Base-by-base conservation (phyloP, 2,888 invertebrate genomes). In the Protodeltote pygarga region DNA sequence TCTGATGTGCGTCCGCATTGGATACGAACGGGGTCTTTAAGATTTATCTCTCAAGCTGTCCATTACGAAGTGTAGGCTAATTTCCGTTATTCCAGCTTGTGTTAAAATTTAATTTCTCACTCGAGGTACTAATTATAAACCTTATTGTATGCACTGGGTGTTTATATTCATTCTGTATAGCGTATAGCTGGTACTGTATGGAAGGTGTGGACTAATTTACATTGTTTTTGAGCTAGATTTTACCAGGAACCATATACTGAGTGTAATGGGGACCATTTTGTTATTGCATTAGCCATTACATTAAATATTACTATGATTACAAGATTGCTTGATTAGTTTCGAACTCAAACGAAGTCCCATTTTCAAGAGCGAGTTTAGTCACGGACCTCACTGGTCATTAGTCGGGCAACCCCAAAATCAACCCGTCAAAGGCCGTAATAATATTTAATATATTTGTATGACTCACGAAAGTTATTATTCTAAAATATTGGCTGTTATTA, bases 101-200 rank as follows among this genome's bases (percentile, higher is more conserved):
- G 79, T 89, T 85, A 73, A 62, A 68, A 73, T 72, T 75, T 71
- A 75, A 75, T 88, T 81, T 74, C 57, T 61, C 67, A 78, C 84
- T 79, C 71, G 79, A 82, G 84, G 84, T 89, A 87, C 86, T 89
- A 87, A 85, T 76, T 76, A 75, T 79, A 78, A 79, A 79, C 65
- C 50, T 64, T 54, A 66, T 81, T 75, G 73, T 83, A 81, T 82
- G 90, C 90, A 90, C 90, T 85, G 87, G 83, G 87, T 89, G 88
- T 89, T 85, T 74, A 80, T 85, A 81, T 83, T 76, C 53, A 58
- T 63, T 66, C 58, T 71, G 61, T 70, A 71, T 68, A 48, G 20
- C 46, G 29, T 48, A 34, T 40, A 23, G 20, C 38, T 50, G 48
- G 28, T 46, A 32, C 54, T 50, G 61, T 65, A 33, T 48, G 58